Base-by-base conservation (phyloP, 1,140 invertebrate genomes). In the Bombus turneri region DNA sequence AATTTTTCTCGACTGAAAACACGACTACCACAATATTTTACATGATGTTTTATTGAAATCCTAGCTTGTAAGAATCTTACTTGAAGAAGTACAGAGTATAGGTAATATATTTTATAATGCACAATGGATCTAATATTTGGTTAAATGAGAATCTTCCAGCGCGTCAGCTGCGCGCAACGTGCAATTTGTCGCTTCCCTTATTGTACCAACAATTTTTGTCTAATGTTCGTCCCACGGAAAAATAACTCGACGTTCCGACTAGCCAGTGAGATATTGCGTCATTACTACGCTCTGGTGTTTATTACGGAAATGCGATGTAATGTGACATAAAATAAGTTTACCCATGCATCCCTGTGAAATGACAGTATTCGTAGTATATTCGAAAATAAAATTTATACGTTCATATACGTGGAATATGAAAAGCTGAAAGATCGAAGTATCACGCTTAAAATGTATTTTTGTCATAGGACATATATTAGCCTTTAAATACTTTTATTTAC, bases 231-330 rank as follows among this genome's bases (percentile, higher is more conserved):
- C 9, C 28, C 12, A 59, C 31, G 57, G 53, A 81, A 81, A 81
- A 85, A 85, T 81, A 85, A 81, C 78, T 57, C 41, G 28, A 25
- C 78, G 57, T n/a, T 68, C 34, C 31, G 41, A 74, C 59, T 59
- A 66, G 53, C 28, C 28, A 31, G 59, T 81, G 83, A 85, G 71
- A 68, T 81, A 85, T 85, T 66, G 37, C 83, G 34, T n/a, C 71
- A 68, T 85, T 85, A 81, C 43, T 74, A 43, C 22, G 15, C 57
- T 34, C 69, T 41, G 41, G 6, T 71, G 57, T 74, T 85, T 85
- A 81, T 85, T 85, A 66, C 59, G 2, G 18, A 8, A 37, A 74
- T 31, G 62, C 37, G 22, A 74, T 53, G 69, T 66, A 85, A 81
- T 78, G 68, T 57, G 41, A 5, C 41, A 47, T 74, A 74, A 85